Conservation (phyloP, 2,888 invertebrate genomes). For the Trypoxylon attenuatum region DNA sequence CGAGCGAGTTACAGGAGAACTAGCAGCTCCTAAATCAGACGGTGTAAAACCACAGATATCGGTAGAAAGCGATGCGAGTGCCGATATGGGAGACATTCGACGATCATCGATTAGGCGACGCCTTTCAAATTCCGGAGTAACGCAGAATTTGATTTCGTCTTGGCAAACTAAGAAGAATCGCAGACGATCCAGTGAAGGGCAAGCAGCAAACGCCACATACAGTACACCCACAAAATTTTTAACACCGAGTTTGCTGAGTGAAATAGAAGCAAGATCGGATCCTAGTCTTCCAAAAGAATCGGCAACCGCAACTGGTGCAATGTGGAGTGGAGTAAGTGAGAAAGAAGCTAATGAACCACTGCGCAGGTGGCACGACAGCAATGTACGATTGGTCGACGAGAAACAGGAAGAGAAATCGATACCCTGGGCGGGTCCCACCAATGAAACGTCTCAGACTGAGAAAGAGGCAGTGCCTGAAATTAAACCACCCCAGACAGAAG, state of each 20-base stretch:
- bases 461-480: background rate
- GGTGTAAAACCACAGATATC: background rate
- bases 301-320: slow-evolving; percentile 20
- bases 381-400: slow-evolving; percentile 49
- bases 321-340: slow-evolving; percentile 39
- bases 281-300: slow-evolving; percentile 61
- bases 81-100: slow-evolving; percentile 1
- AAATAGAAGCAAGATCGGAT: slow-evolving; percentile 61
- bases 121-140: slow-evolving; percentile 75
- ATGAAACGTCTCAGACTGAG: background rate
- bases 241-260: slow-evolving; percentile 35
- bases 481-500: background rate
- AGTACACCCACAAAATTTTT: slow-evolving; percentile 41
- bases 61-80: background rate
- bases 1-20: slow-evolving; percentile 64
- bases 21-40: slow-evolving; percentile 49
- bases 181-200: slow-evolving; percentile 69
- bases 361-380: slow-evolving; percentile 60
- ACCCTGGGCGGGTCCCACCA: slow-evolving; percentile 12
- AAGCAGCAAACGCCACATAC: slow-evolving; percentile 45
- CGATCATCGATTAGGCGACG: slow-evolving; percentile 70
- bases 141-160: slow-evolving; percentile 50
- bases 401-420: slow-evolving; percentile 33
- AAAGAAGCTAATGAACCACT: slow-evolving; percentile 45
- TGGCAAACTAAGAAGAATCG: slow-evolving; percentile 63